Conservation (phyloP, 1,140 invertebrate genomes). For the Mylabris phalerata region DNA sequence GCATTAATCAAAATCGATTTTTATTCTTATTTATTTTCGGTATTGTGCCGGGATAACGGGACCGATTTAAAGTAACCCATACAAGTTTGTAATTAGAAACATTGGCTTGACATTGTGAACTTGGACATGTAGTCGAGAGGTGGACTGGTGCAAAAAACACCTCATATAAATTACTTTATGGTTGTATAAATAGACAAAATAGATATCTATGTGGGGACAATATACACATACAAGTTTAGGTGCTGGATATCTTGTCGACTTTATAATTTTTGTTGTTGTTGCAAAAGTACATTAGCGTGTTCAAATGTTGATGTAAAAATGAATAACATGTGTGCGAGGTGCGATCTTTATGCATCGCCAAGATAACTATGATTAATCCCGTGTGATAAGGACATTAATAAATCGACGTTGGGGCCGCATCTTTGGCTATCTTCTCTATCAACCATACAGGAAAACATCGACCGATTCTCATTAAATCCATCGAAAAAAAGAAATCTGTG, state of each 20-base stretch:
- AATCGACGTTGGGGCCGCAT: too few relatives aligned
- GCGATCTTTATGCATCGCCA: slow-evolving; percentile 28
- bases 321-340: slow-evolving; percentile 30
- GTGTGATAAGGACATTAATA: slow-evolving; percentile 8
- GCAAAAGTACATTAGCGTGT: slow-evolving; percentile 35
- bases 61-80: too few relatives aligned
- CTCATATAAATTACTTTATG: slow-evolving; percentile 32
- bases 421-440: too few relatives aligned
- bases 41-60: too few relatives aligned
- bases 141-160: slow-evolving; percentile 12
- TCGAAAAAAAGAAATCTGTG: too few relatives aligned
- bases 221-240: slow-evolving; percentile 21
- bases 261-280: slow-evolving; percentile 27
- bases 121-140: background rate
- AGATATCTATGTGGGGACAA: slow-evolving; percentile 1
- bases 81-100: slow-evolving; percentile 19
- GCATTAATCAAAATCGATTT: too few relatives aligned
- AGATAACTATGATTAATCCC: slow-evolving; percentile 34
- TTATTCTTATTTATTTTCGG: too few relatives aligned
- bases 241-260: slow-evolving; percentile 29
- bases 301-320: slow-evolving; percentile 26
- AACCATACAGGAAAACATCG: too few relatives aligned
- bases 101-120: slow-evolving; percentile 21
- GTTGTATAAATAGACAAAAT: too few relatives aligned
- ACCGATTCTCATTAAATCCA: too few relatives aligned